phyloP scores from a whole-genome alignment of 2,888 invertebrate species.

The Polietes domitor region DNA sequence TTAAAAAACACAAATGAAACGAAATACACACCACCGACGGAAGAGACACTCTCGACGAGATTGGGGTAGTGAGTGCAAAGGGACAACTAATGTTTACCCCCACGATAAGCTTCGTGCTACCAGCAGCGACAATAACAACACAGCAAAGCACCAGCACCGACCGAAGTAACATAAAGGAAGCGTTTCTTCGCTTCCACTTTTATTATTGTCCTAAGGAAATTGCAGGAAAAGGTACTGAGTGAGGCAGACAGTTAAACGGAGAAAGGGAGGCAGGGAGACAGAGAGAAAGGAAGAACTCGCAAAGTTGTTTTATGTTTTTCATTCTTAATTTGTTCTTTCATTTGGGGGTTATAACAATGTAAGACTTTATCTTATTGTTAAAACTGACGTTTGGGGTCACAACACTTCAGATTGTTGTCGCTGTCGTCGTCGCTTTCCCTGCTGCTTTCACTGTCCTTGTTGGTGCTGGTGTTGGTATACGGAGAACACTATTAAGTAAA shows the following conservation, averaged over 20 bases:
- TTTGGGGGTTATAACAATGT: constrained; percentile 43
- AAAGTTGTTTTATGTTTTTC: background rate
- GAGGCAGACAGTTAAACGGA: background rate
- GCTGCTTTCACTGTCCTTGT: background rate
- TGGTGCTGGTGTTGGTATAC: constrained; percentile 3
- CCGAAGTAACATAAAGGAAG: constrained; percentile 40
- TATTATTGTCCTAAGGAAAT: constrained; percentile 28
- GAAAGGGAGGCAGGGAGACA: background rate
- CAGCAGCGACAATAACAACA: background rate
- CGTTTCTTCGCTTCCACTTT: constrained; percentile 34
- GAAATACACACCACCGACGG: constrained; percentile 3
- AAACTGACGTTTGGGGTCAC: constrained; percentile 66
- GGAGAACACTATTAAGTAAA: background rate
- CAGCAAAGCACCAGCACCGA: background rate
- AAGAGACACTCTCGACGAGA: background rate
- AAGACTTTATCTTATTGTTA: constrained; percentile 58
- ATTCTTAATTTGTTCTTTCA: constrained; percentile 23
- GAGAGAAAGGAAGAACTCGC: background rate
- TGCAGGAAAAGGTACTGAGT: constrained; percentile 26
- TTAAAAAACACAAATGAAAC: background rate
- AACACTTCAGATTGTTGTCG: constrained; percentile 51
- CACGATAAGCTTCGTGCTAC: background rate
- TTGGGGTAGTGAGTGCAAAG: background rate
- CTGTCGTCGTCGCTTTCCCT: background rate
- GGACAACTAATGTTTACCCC: constrained; percentile 30